Percentiles rank a stretch among this genome's conserved stretches.
Conservation (phyloP, 2,888 invertebrate species). For the Drosophila bunnanda region DNA sequence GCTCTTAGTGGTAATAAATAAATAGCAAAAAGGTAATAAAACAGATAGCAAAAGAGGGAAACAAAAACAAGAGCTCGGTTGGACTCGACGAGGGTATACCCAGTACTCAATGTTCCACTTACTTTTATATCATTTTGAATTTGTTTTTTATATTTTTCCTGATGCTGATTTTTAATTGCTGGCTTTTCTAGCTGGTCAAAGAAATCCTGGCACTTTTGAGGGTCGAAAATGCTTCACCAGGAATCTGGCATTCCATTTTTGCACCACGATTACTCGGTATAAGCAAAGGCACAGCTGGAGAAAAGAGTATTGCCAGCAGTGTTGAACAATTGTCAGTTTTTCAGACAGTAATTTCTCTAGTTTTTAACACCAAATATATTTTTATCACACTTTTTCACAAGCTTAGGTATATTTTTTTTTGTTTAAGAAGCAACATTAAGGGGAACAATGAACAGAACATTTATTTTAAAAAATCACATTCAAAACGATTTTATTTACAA, state of each 20-base stretch:
- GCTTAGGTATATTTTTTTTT: no score
- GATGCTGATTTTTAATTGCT: not conserved
- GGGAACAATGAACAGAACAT: no score
- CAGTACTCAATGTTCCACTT: not conserved
- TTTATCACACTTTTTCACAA: not conserved
- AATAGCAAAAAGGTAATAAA: constrained; percentile 56
- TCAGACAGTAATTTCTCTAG: not conserved
- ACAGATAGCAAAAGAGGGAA: constrained; percentile 36
- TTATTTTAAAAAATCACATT: not conserved
- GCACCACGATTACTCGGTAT: not conserved
- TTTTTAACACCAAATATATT: not conserved
- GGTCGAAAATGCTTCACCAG: not conserved
- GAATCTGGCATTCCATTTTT: not conserved
- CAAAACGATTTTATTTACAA: not conserved
- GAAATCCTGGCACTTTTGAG: not conserved
- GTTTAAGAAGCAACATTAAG: no score
- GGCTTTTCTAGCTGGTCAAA: not conserved
- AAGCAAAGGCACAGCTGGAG: not conserved
- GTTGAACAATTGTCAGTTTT: not conserved
- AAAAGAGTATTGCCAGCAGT: constrained; percentile 19
- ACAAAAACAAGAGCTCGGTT: not conserved
- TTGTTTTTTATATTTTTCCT: no score
- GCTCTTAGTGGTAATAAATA: constrained; percentile 53
- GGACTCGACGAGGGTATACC: not conserved
- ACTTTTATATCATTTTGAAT: not conserved